These are phyloP conservation scores for Centrocercus urophasianus DNA, from an alignment of 2,113 vertebrate species.

Conservation along the genomic window DNA sequence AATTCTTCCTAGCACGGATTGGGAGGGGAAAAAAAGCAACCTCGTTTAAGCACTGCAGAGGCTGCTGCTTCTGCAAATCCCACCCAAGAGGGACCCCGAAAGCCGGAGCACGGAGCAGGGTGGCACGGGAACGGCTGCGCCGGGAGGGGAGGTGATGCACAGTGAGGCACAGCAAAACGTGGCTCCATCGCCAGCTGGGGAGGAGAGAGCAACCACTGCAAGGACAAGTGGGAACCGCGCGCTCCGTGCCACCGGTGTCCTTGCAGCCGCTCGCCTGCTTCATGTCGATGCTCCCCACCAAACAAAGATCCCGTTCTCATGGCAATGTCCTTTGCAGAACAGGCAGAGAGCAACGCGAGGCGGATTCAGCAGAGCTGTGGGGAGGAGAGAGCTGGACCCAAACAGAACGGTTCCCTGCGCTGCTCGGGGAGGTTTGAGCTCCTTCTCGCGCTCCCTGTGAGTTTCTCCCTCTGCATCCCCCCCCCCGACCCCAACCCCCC, in stretches of 20 bases:
- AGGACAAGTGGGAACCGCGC: constrained; percentile 57
- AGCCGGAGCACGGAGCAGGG: fast-evolving
- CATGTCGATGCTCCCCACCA: constrained; percentile 21
- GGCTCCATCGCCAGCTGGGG: constrained; percentile 44
- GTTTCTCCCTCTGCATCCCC: not conserved
- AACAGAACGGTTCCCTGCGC: not conserved
- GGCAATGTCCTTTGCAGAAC: constrained; percentile 26
- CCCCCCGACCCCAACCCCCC: not conserved
- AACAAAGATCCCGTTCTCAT: constrained; percentile 32
- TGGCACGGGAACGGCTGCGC: not conserved
- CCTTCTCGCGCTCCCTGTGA: not conserved
- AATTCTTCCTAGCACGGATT: constrained; percentile 45
- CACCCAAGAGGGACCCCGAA: not conserved
- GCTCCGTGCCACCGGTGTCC: constrained; percentile 42
- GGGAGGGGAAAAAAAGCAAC: not conserved
- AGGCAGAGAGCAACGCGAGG: not conserved
- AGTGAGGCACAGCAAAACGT: not conserved
- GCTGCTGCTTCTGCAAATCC: not conserved
- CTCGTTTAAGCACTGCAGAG: not conserved
- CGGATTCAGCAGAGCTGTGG: not conserved
- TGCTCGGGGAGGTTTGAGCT: not conserved
- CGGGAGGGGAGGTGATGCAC: not conserved
- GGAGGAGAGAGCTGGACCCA: not conserved
- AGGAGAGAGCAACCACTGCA: constrained; percentile 57
- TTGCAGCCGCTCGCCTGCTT: constrained; percentile 30